Conservation (phyloP, 2,797 vertebrate species). For the Tympanoctomys barrerae region DNA sequence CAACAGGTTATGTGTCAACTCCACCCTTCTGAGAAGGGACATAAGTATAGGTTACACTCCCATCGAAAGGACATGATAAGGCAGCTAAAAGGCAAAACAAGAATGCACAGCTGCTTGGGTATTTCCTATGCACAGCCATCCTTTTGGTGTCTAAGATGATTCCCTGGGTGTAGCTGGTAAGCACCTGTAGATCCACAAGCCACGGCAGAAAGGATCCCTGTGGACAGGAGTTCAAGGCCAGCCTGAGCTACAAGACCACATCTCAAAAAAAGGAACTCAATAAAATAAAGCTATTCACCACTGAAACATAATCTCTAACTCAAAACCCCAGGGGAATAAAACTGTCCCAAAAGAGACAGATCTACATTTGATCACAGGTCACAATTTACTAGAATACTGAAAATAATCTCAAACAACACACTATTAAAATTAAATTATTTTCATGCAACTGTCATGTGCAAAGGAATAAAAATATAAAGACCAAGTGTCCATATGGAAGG, state of each 20-base stretch:
- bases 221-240: not conserved
- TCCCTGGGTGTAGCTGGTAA: not conserved
- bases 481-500: not conserved
- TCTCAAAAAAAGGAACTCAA: not conserved
- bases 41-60: not conserved
- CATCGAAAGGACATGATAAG: not conserved
- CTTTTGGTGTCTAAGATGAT: not conserved
- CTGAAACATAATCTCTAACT: not conserved
- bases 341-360: not conserved
- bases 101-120: not conserved
- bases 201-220: not conserved
- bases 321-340: conserved; percentile 29
- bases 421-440: not conserved
- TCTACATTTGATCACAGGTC: not conserved
- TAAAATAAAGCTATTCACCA: not conserved
- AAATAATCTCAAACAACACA: not conserved
- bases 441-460: not conserved
- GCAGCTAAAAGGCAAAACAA: not conserved
- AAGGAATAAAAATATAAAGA: not conserved
- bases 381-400: not conserved
- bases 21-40: not conserved
- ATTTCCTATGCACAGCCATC: not conserved
- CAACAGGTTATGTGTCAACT: not conserved
- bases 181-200: not conserved
- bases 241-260: not conserved